These are phyloP conservation scores for Agonopterix arenella DNA, from an alignment of 2,888 invertebrate species.

Conservation along the genomic window DNA sequence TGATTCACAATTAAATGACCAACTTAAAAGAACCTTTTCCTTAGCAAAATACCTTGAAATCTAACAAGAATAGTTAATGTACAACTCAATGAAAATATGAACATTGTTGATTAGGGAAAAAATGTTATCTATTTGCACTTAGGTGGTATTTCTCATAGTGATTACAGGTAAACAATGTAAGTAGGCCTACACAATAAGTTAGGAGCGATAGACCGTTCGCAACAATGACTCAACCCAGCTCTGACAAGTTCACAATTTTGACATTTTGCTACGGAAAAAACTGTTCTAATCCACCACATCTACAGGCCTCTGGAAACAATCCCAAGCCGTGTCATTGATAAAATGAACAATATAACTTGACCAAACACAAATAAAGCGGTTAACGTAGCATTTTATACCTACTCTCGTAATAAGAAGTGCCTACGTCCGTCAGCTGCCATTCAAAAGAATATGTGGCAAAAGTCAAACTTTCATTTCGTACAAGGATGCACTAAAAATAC, in stretches of 20 bases:
- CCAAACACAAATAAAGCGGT: slow-evolving; percentile 43
- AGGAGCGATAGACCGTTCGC: slow-evolving; percentile 42
- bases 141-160: slow-evolving; percentile 6
- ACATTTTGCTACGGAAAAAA: slow-evolving; percentile 68
- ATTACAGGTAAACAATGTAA: slow-evolving; percentile 36
- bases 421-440: slow-evolving; percentile 75
- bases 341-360: slow-evolving; percentile 37
- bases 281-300: slow-evolving; percentile 45
- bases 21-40: slow-evolving; percentile 18
- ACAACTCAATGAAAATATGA: slow-evolving; percentile 6
- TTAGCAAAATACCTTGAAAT: slow-evolving; percentile 7
- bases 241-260: slow-evolving; percentile 73
- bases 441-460: slow-evolving; percentile 77
- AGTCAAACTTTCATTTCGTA: slow-evolving; percentile 77
- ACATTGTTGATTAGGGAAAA: not conserved
- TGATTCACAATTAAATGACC: slow-evolving; percentile 18
- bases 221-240: slow-evolving; percentile 73
- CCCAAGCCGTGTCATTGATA: slow-evolving; percentile 26
- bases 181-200: slow-evolving; percentile 35
- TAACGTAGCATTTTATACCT: slow-evolving; percentile 55
- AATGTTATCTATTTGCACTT: not conserved
- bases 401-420: slow-evolving; percentile 65
- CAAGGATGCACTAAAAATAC: slow-evolving; percentile 76
- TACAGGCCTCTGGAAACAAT: slow-evolving; percentile 39
- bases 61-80: not conserved